A percentile compares a stretch with the other conserved stretches of the same genome.
Conservation (phyloP, 2,888 invertebrate species). For the Caenorhabditis plicata region DNA sequence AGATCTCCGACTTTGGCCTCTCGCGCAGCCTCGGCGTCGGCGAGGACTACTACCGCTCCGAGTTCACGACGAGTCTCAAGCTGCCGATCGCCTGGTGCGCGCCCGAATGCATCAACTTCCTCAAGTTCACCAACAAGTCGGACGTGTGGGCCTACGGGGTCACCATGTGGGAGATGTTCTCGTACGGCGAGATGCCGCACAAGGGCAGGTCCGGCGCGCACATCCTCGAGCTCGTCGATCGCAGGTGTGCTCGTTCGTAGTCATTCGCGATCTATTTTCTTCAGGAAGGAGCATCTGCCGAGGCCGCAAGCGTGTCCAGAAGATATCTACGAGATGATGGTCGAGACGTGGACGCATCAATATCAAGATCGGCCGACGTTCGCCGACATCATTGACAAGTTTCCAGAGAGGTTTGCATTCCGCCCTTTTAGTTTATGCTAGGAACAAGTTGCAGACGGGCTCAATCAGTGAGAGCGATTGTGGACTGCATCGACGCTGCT, state of each 20-base stretch:
- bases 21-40: constrained; percentile 93
- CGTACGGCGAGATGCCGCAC: constrained; percentile 98
- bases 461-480: constrained; percentile 85
- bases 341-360: constrained; percentile 94
- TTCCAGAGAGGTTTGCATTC: constrained; percentile 33
- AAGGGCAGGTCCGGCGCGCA: constrained; percentile 88
- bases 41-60: constrained; percentile 97
- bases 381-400: constrained; percentile 73
- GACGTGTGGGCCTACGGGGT: constrained; percentile 98
- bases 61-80: constrained; percentile 93
- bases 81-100: constrained; percentile 98
- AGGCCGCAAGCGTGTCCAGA: constrained; percentile 78
- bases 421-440: neutral
- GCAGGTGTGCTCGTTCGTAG: constrained; percentile 68
- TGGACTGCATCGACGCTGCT: constrained; percentile 71
- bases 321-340: constrained; percentile 87
- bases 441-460: constrained; percentile 70
- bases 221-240: constrained; percentile 91
- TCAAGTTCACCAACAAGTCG: constrained; percentile 88
- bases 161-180: constrained; percentile 99
- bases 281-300: constrained; percentile 28
- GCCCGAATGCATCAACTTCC: constrained; percentile 92
- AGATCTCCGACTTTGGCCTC: constrained; percentile 96
- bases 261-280: constrained; percentile 2
- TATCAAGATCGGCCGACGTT: constrained; percentile 85